Evolutionary conservation across 2,888 invertebrate genomes (phyloP).

Genomic region (Bellardia pandia): DNA sequence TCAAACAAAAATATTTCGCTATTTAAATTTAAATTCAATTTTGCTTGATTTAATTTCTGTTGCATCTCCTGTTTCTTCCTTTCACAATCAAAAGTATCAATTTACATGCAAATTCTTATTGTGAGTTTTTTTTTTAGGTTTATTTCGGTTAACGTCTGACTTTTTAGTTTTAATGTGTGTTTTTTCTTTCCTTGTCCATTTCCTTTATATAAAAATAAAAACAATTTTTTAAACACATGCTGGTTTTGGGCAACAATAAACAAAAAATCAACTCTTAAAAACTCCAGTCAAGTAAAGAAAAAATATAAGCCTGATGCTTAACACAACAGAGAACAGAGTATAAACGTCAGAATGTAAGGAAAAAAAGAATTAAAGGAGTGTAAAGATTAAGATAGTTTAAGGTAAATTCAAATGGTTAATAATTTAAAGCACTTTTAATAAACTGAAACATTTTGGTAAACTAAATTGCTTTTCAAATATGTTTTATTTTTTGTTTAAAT

Average conservation of each 20-base stretch:
- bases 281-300: constrained; percentile 25
- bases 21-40: background rate
- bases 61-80: constrained; percentile 13
- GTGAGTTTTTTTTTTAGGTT: constrained; percentile 6
- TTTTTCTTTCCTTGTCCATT: background rate
- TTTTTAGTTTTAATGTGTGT: constrained; percentile 38
- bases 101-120: constrained; percentile 60
- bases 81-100: constrained; percentile 53
- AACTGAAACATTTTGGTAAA: too few relatives aligned
- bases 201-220: background rate
- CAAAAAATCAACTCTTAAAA: constrained; percentile 19
- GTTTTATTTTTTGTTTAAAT: too few relatives aligned
- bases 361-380: constrained; percentile 38
- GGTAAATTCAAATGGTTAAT: too few relatives aligned
- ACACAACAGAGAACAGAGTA: constrained; percentile 1
- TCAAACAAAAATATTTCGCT: too few relatives aligned
- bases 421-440: too few relatives aligned
- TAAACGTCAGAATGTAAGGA: background rate
- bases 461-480: too few relatives aligned
- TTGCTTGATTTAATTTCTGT: constrained; percentile 3
- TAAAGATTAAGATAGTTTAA: background rate
- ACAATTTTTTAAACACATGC: constrained; percentile 43
- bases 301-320: background rate
- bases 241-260: constrained; percentile 23
- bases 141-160: constrained; percentile 16